Evolutionary conservation across 2,113 vertebrate species (phyloP).

Genomic region (Psittacula cyanocephala): DNA sequence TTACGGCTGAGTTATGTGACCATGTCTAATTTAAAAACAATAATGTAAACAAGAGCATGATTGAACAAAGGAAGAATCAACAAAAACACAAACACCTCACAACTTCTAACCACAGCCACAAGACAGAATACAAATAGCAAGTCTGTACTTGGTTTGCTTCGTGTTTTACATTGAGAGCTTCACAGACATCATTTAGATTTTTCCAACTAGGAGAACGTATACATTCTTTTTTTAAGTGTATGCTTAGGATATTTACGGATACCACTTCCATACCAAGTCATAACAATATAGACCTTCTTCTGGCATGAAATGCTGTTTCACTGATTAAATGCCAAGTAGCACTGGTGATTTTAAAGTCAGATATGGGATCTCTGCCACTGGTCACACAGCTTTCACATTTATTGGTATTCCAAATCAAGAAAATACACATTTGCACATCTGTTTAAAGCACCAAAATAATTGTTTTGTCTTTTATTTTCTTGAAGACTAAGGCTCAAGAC

Average conservation of each 20-base stretch:
- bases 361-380: neutral
- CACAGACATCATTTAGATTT: neutral
- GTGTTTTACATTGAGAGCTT: neutral
- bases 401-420: conserved; percentile 4
- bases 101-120: neutral
- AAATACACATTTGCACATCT: neutral
- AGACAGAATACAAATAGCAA: neutral
- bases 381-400: neutral
- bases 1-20: neutral
- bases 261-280: neutral
- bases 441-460: conserved; percentile 19
- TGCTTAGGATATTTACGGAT: neutral
- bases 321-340: neutral
- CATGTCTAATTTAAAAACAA: neutral
- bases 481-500: neutral
- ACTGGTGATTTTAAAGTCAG: neutral
- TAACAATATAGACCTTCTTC: neutral
- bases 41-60: neutral
- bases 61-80: neutral
- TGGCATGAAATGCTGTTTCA: neutral
- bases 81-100: neutral
- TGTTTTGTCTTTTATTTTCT: conserved; percentile 52
- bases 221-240: neutral
- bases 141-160: neutral
- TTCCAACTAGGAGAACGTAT: neutral